Base-by-base conservation (phyloP, 2,797 vertebrate genomes). In the Poecilia picta region DNA sequence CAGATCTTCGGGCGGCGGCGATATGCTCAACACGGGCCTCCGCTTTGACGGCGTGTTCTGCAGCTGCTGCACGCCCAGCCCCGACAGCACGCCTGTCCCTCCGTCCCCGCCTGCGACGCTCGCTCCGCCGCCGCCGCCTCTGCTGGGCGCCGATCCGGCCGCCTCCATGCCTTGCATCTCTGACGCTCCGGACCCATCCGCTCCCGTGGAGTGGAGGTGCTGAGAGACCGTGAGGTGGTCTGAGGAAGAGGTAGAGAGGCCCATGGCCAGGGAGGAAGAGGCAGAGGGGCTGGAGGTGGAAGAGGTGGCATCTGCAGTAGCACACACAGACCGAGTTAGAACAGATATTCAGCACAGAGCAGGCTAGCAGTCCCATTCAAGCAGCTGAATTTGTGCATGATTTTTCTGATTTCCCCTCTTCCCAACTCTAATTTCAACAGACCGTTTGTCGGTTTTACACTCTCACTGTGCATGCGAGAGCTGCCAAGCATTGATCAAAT, bases 291-390 rank as follows among this genome's bases (percentile, higher is more conserved):
- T 97, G 97, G 97, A 90, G 90, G 93, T 94, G 91, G 94, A 92
- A 86, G 94, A 97, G 94, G 96, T 97, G 96, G 97, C 98, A 99
- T 99, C 98, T 99, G 98, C 93, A 95, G 98, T 97, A 96, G 98
- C 96, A 93, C 94, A 97, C 96, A 98, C 93, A 97, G 96, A 97
- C 92, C 94, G 91, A 96, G 96, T 99, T 96, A 99, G 96, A 95
- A 96, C 91, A 95, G 92, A 82, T 81, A 91, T 89, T 96, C 95
- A 90, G 81, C 94, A 93, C 92, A 95, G 95, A 82, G 95, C 95
- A 97, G 98, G 98, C 98, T 98, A 98, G 97, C 98, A 97, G 97
- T 98, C 97, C 98, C 98, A 97, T 97, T 97, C 96, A 97, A 97
- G 96, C 95, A 96, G 96, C 94, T 95, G 92, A 96, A 97, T 97